Evolutionary conservation across 2,797 vertebrate species (phyloP).

Genomic region (Phylloscopus collybita): DNA sequence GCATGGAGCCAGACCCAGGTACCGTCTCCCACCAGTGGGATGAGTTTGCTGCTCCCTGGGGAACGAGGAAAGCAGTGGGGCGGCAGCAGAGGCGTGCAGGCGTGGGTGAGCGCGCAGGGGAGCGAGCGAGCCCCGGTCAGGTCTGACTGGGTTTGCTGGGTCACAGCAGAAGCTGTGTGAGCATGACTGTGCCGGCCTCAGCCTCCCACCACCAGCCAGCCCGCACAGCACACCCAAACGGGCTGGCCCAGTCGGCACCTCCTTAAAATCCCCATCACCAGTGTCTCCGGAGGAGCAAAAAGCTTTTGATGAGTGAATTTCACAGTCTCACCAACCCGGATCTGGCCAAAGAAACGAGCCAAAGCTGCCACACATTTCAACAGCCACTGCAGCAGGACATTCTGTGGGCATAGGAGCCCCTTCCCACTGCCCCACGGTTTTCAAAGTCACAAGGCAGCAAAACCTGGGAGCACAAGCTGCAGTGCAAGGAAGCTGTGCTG

Average conservation of each 20-base stretch:
- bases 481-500: accelerated
- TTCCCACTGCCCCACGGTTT: accelerated
- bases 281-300: neutral
- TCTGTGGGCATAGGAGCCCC: neutral
- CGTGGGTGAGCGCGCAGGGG: neutral
- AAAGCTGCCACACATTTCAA: neutral
- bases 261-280: constrained; percentile 4
- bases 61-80: neutral
- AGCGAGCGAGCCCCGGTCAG: neutral
- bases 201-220: constrained; percentile 32
- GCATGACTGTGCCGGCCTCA: constrained; percentile 41
- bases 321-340: neutral
- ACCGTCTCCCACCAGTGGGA: neutral
- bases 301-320: constrained; percentile 21
- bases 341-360: neutral
- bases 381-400: neutral
- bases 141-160: constrained; percentile 69
- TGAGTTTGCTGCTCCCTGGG: neutral
- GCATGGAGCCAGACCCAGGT: accelerated
- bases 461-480: neutral
- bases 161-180: constrained; percentile 10
- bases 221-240: constrained; percentile 33
- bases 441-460: neutral
- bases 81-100: neutral
- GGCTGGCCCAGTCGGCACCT: constrained; percentile 17